Base-by-base conservation (phyloP, 1,140 invertebrate species). In the Schlechtendalia chinensis region DNA sequence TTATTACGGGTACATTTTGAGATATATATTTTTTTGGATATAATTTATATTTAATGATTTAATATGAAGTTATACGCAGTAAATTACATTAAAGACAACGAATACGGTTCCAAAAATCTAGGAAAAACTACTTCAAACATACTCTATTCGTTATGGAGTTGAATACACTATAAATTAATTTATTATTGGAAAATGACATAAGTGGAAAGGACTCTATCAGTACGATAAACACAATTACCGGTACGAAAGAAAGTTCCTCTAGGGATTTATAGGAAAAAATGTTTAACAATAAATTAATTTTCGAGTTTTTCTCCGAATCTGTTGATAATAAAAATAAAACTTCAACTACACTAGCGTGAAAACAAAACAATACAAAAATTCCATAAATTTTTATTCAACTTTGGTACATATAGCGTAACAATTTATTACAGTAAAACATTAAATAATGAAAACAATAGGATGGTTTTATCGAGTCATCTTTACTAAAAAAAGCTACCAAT, bases 231-330 rank as follows among this genome's bases (percentile, higher is more conserved):
- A 65, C 27, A 65, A 65, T 65, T 65, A 32, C 27, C 29, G 11
- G 27, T 3, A 27, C 16, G 24, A 61, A 61, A 29, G 16, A 65
- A 65, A 65, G 19, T 65, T 27, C 29, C 61, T 65, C 29, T 17
- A n/a, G 61, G 29, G 29, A 39, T 8, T 39, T 39, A 12, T 12
- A 32, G 19, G 19, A 32, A 17, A 63, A 58, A 61, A 61, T 61
- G 24, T n/a, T n/a, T n/a, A n/a, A 39, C 32, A 8, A 63, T 63
- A 65, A 65, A 65, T 65, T 65, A 65, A 65, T 65, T 65, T 65
- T 32, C 17, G 61, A 65, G 29, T n/a, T 65, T 65, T 17, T 27
- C 17, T 65, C 32, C 32, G 29, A 65, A 65, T 65, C 61, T n/a
- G 29, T n/a, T 65, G 32, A 65, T 32, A 65, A 39, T 32, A 32